Evolutionary conservation across 1,140 invertebrate species (phyloP), one percentile per base, ranked within the genome.

Genomic region (Mamestra configurata): DNA sequence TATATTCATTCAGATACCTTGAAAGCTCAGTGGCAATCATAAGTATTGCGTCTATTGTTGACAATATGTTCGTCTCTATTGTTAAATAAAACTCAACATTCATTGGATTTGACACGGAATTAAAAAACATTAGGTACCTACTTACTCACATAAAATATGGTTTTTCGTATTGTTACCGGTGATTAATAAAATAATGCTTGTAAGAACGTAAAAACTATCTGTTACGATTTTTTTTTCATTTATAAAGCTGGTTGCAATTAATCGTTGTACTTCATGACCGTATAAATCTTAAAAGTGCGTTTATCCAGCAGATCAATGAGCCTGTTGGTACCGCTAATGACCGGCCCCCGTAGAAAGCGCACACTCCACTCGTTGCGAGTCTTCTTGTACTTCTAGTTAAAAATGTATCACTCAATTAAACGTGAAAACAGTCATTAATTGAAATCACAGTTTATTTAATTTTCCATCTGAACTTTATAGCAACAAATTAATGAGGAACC

Each of bases 291-390:
- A 1, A 40, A 10, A 7, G 37, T 15, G 43, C 10, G 13, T 10
- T 1, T 11, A 55, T 55, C 22, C 22, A 24, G 22, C n/a, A 37
- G 31, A 35, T 61, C 57, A 61, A 35, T 61, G 57, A 61, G 57
- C 24, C 10, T 10, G 13, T n/a, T n/a, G n/a, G n/a, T 35, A 10
- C 6, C 15, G 7, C 27, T 61, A 61, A 61, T 35, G 57, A 61
- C 27, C 27, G 3, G 40, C 13, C n/a, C 10, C 55, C 13, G n/a
- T 35, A 61, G 27, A 61, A 61, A 61, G 57, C 31, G 13, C 10
- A 37, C 57, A 31, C 27, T 7, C 57, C 15, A 18, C 31, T 6
- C n/a, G 27, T 31, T 35, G 15, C 57, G 35, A 6, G n/a, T 13
- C 27, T 35, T 27, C 57, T 31, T 7, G 57, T 35, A 61, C 27